Evolutionary conservation across 2,888 invertebrate genomes (phyloP).

Genomic region (Lasioglossum vierecki): DNA sequence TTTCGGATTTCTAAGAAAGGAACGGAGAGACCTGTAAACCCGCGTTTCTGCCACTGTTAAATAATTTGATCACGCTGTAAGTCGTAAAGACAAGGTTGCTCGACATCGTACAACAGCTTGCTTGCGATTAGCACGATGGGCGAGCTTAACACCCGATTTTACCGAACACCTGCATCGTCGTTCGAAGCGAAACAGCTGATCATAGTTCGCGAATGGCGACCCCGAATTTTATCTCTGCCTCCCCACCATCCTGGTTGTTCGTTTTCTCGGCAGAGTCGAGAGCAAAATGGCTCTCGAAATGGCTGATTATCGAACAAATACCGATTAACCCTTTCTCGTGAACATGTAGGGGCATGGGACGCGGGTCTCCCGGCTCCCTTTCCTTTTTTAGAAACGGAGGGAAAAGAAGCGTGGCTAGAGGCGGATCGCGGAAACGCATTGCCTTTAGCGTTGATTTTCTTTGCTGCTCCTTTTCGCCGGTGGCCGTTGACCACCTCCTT

Average conservation of each 20-base stretch:
- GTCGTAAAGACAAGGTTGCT: slow-evolving; percentile 22
- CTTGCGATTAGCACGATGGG: slow-evolving; percentile 47
- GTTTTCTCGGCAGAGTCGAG: neutral
- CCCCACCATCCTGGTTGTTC: neutral
- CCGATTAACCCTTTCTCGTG: neutral
- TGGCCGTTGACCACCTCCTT: slow-evolving; percentile 64
- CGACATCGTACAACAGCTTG: slow-evolving; percentile 52
- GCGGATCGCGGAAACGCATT: slow-evolving; percentile 68
- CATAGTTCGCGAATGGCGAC: slow-evolving; percentile 42
- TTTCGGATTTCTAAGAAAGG: slow-evolving; percentile 44
- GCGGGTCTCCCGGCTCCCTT: slow-evolving; percentile 49
- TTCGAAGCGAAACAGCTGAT: slow-evolving; percentile 42
- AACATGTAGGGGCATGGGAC: slow-evolving; percentile 38
- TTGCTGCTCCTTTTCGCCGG: slow-evolving; percentile 67
- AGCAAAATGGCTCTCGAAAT: neutral
- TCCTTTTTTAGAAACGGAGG: slow-evolving; percentile 63
- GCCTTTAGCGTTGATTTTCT: slow-evolving; percentile 76
- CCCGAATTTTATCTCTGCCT: neutral
- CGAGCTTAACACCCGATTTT: slow-evolving; percentile 20
- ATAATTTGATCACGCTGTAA: neutral
- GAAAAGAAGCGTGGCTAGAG: slow-evolving; percentile 55
- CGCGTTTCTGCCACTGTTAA: slow-evolving; percentile 22
- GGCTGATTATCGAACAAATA: neutral
- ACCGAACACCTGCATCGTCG: slow-evolving; percentile 17
- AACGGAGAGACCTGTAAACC: slow-evolving; percentile 66